Evolutionary conservation across 1,140 invertebrate genomes (phyloP), one percentile per base, ranked within the genome.

Genomic region (Temnothorax longispinosus): DNA sequence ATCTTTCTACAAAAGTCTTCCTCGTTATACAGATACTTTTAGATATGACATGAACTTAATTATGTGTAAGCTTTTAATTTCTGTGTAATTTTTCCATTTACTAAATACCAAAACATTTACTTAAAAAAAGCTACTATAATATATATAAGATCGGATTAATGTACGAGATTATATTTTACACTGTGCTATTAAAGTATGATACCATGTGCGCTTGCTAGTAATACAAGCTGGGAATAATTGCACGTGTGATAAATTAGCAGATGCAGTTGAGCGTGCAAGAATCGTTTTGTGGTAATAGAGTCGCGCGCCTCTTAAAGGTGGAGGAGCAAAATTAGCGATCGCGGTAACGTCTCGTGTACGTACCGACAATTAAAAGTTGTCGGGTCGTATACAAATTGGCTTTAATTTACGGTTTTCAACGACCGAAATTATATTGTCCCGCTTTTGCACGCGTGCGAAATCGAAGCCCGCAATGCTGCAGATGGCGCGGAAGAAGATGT

Each of bases 401-500:
- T n/a, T 44, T 60, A 84, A 84, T 60, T 50, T 84, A 74, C 44
- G 44, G 35, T 62, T 84, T 5, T 32, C 50, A 65, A 74, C 41
- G 18, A 13, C 27, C 38, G 27, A 75, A 84, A 74, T 74, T 74
- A 71, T 60, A 38, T 84, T 71, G 56, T 60, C 80, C 8, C 41
- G 69, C 27, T 74, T 82, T 74, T 74, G 32, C 32, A 75, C 21
- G 32, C 80, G 67, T 15, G 80, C 38, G 18, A 60, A 74, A 64
- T 18, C 69, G 44, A 75, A 41, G 56, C 13, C 27, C 41, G 69
- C 78, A 62, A 81, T 80, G 74, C 69, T 90, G 86, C 90, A 91
- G 89, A 93, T 92, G 91, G 87, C 87, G 92, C 72, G 87, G 65
- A 91, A 92, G 85, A 91, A 93, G 86, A 90, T 87, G 89, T 87